A percentile compares a stretch with the other conserved stretches of the same genome.
phyloP scores from a whole-genome alignment of 2,888 invertebrate species.

The Folsomia manolachei region DNA sequence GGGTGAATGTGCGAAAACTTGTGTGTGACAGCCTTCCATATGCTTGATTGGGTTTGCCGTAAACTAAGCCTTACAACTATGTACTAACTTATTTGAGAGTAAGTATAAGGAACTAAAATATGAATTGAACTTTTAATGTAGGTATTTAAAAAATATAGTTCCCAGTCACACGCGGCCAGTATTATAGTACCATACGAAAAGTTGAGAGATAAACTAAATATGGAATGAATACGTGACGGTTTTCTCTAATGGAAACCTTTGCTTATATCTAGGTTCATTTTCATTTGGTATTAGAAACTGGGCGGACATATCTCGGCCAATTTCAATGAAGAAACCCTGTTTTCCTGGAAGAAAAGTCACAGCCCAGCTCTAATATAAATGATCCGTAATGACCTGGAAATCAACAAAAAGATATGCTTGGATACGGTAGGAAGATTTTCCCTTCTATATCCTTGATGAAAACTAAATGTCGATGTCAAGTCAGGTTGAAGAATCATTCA shows the following conservation, averaged over 20 bases:
- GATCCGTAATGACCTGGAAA: conserved; percentile 23
- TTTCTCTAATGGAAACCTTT: background rate
- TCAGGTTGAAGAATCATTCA: conserved; percentile 18
- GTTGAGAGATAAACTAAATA: too few species aligned
- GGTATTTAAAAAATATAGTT: too few species aligned
- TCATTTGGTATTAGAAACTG: background rate
- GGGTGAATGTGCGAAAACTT: background rate
- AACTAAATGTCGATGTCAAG: conserved; percentile 17
- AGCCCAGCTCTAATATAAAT: conserved; percentile 10
- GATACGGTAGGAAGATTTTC: conserved; percentile 10
- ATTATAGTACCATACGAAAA: too few species aligned
- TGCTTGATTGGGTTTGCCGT: too few species aligned
- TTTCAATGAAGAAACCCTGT: background rate
- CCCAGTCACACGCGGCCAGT: too few species aligned
- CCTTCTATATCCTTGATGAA: background rate
- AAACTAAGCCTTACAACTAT: too few species aligned
- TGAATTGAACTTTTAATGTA: too few species aligned
- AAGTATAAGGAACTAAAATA: too few species aligned
- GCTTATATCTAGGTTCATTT: background rate
- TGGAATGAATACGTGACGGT: too few species aligned
- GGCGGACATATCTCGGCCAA: background rate
- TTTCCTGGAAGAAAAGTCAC: background rate
- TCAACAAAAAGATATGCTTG: conserved; percentile 16
- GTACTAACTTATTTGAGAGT: too few species aligned
- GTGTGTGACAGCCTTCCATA: too few species aligned